A percentile compares a stretch with the other conserved stretches of the same genome.
Conservation (phyloP, 2,113 vertebrate genomes). For the Upupa epops region DNA sequence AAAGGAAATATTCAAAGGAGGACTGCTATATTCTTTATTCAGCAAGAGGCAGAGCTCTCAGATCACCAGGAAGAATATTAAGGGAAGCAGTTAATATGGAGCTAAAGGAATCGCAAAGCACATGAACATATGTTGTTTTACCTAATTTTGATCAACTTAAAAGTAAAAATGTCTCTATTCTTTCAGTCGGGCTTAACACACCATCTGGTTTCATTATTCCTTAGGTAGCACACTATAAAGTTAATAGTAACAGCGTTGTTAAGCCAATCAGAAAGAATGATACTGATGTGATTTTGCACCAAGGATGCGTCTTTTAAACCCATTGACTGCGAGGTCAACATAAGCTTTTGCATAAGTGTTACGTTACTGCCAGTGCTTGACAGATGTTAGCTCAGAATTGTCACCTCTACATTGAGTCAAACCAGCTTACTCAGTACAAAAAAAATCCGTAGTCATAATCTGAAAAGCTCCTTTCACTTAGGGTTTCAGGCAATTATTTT, state of each 20-base stretch:
- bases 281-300: slow-evolving; percentile 22
- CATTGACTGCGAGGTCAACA: slow-evolving; percentile 49
- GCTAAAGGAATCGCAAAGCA: slow-evolving; percentile 64
- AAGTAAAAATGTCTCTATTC: slow-evolving; percentile 67
- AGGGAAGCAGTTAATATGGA: slow-evolving; percentile 66
- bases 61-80: slow-evolving; percentile 61
- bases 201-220: slow-evolving; percentile 82
- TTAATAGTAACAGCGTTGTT: slow-evolving; percentile 65
- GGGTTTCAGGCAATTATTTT: background rate
- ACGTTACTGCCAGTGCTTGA: slow-evolving; percentile 10
- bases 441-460: slow-evolving; percentile 18
- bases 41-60: background rate
- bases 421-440: slow-evolving; percentile 32
- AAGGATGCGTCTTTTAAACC: slow-evolving; percentile 21
- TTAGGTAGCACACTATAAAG: slow-evolving; percentile 68
- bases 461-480: background rate
- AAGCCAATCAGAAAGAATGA: slow-evolving; percentile 51
- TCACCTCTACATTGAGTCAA: slow-evolving; percentile 31
- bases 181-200: slow-evolving; percentile 50
- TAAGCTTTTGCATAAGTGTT: slow-evolving; percentile 22
- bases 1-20: background rate
- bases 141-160: slow-evolving; percentile 77
- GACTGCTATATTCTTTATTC: background rate
- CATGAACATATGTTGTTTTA: slow-evolving; percentile 74
- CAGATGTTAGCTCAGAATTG: slow-evolving; percentile 22